Evolutionary conservation across 2,797 vertebrate genomes (phyloP), one percentile per base, ranked within the genome.

Genomic region (Rhabdomys pumilio): DNA sequence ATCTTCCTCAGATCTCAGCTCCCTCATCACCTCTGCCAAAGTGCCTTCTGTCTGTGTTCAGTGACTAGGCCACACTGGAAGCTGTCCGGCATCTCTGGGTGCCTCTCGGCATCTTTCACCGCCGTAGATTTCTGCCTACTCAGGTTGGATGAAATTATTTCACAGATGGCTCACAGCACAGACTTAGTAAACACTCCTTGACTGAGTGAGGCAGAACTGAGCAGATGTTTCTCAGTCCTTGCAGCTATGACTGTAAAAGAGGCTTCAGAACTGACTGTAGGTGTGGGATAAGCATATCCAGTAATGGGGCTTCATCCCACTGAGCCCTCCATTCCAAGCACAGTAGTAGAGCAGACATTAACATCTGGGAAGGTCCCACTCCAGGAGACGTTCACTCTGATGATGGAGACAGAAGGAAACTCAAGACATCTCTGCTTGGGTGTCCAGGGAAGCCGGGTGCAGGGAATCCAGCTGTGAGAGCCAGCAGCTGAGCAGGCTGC

Each of bases 91-190:
- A 44, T 34, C 55, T 89, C 6, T 38, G 50, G 3, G 0, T 26
- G 26, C 75, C 63, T 92, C 63, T 67, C 38, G 12, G 26, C 26
- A 38, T 9, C 12, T 22, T 4, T 31, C 57, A 26, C 65, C 17
- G 0, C 1, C 22, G 4, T 69, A 44, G 83, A 17, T 47, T 6
- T 31, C 0, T 38, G 14, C 2, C 3, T n/a, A 7, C 55, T 80
- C 73, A 34, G 53, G n/a, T 29, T 72, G 31, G 6, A 8, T 6
- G 7, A 44, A 72, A 44, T 38, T 10, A 12, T 12, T 29, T 59
- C 65, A 29, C 38, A 53, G 26, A 63, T 29, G 65, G 80, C 44
- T 82, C 89, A 41, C 14, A 38, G 47, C 26, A 85, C 19, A 4
- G 9, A 14, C n/a, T n/a, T 31, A 59, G 61, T 55, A 69, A 50